Base-by-base conservation (phyloP, 2,888 invertebrate species). In the Mallateleia sp. region DNA sequence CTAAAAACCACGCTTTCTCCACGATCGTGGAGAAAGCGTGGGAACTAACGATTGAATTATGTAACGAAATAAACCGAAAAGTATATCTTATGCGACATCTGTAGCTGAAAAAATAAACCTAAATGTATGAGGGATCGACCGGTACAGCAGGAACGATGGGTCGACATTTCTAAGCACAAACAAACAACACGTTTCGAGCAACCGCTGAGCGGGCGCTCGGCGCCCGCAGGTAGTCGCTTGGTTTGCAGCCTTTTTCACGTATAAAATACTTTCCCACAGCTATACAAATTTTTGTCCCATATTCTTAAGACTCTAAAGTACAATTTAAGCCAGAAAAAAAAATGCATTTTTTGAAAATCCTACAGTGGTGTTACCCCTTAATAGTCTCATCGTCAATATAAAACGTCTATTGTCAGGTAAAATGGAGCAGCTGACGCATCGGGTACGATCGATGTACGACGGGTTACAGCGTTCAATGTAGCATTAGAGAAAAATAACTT, bases 1-100 rank as follows among this genome's bases (percentile, higher is more conserved):
- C 34, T 54, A n/a, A n/a, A n/a, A n/a, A n/a, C n/a, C n/a, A n/a
- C n/a, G n/a, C n/a, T n/a, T n/a, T n/a, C n/a, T n/a, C 86, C 87
- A 85, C n/a, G 86, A 72, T 42, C 85, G n/a, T n/a, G n/a, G n/a
- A n/a, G n/a, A n/a, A n/a, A 25, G 34, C 62, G 52, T 75, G 42
- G 34, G 22, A 7, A 54, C 56, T 78, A 78, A 69, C 60, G 67
- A 69, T 78, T 42, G 22, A 66, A 77, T 42, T 60, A 78, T 47
- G 50, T 77, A 24, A 78, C 67, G 47, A 62, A 74, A 62, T 62
- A 62, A 50, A 74, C 45, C 32, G 50, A 62, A 62, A 72, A 72
- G 14, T 74, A 28, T 50, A 74, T 60, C 62, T 28, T 52, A 62
- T 52, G 52, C 34, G 74, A 34, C 74, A 74, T 58, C 45, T 71